Percentiles rank a stretch among this genome's conserved stretches.
Conservation (phyloP, 2,797 vertebrate genomes). For the Synanceia verrucosa region DNA sequence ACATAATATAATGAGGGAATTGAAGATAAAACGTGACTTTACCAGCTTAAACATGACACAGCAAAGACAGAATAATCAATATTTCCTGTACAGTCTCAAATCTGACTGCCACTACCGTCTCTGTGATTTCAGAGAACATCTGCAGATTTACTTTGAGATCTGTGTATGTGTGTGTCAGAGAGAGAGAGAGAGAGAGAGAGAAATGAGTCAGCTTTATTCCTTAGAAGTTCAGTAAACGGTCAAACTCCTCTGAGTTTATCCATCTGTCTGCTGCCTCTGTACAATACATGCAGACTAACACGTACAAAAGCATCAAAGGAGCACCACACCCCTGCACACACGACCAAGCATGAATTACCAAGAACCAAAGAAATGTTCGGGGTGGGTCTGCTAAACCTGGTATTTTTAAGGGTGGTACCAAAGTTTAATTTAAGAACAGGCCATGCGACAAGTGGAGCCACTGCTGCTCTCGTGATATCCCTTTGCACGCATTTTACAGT, state of each 20-base stretch:
- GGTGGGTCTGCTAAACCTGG: neutral
- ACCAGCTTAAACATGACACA: neutral
- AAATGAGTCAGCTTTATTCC: slow-evolving; percentile 2
- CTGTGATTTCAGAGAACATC: neutral
- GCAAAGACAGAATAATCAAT: neutral
- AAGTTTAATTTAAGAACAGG: neutral
- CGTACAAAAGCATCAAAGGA: slow-evolving; percentile 35
- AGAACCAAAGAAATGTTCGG: slow-evolving; percentile 46
- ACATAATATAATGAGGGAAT: neutral
- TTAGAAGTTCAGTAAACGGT: slow-evolving; percentile 13
- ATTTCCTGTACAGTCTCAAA: neutral
- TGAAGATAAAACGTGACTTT: neutral
- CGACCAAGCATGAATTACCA: slow-evolving; percentile 47
- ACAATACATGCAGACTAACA: slow-evolving; percentile 8
- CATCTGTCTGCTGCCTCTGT: neutral
- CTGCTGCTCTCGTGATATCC: neutral
- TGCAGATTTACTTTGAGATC: neutral
- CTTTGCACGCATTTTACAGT: neutral
- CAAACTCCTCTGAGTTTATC: slow-evolving; percentile 1
- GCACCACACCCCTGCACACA: slow-evolving; percentile 37
- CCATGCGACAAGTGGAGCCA: neutral
- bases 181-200: neutral
- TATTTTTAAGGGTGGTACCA: slow-evolving; percentile 24
- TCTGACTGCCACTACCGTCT: neutral
- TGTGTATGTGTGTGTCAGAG: neutral